Base-by-base conservation (phyloP, 2,888 invertebrate species). In the Drosophila neotestacea region DNA sequence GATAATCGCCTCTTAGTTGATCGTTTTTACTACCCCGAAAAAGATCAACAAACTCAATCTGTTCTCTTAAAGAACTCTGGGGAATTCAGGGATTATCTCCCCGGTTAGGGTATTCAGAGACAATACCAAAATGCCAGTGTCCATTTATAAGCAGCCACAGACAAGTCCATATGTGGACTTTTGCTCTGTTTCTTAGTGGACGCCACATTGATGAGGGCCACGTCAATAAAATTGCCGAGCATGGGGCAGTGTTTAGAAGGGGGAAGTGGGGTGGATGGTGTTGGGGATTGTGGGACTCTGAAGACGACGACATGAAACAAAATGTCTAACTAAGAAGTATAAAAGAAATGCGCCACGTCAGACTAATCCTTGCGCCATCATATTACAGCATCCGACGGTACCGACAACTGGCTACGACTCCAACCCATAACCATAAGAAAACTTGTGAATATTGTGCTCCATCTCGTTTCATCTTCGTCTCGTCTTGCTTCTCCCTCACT, bases 351-450 rank as follows among this genome's bases (percentile, higher is more conserved):
- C 83, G 79, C 81, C 88, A 81, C 84, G 83, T 85, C 84, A 89
- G 81, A 91, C 87, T 91, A 91, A 91, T 90, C 91, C 90, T 87
- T 89, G 90, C 77, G 85, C 89, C 89, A 80, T 88, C 85, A 89
- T 88, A 83, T 85, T 81, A 87, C 84, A 78, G 77, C 89, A 76
- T 64, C 66, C 22, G 73, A 70, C 68, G 68, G 60, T 36, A 4
- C 58, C 16, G 62, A 64, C 81, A 69, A 78, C 64, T 44, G 48
- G 38, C 70, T 48, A 52, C 50, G 47, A 51, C 51, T 74, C 68
- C 64, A 66, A 74, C 79, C 77, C 55, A 56, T 56, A 59, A 54
- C 42, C 61, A 52, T 32, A 68, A 66, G 80, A 75, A 90, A 90
- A 88, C 87, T 90, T 90, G 90, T 86, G 90, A 89, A 91, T 90